Evolutionary conservation across 2,797 vertebrate species (phyloP), one percentile per base, ranked within the genome.

Genomic region (Cryptoblepharus egeriae): DNA sequence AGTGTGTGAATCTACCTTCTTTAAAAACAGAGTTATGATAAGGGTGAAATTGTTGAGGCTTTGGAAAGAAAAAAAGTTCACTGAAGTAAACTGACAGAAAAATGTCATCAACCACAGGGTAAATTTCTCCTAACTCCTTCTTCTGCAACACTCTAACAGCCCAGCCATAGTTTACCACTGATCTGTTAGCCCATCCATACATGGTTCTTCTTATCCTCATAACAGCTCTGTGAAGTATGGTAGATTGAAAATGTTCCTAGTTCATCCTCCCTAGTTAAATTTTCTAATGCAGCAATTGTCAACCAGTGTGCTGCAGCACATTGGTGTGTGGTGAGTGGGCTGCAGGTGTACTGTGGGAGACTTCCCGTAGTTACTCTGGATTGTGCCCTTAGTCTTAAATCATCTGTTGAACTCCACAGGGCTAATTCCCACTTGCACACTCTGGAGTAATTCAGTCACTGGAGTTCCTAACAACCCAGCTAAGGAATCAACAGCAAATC

Each of bases 11-110:
- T 79, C 20, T 55, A 28, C 42, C 37, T 84, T 87, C 77, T 80
- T 87, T 63, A 86, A 72, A 85, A 91, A 69, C 63, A 32, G 30
- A 52, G 65, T 87, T 88, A 84, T 80, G 64, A 73, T 74, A 70
- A 85, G 73, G 80, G n/a, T n/a, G n/a, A n/a, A n/a, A n/a, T n/a
- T n/a, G n/a, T n/a, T n/a, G n/a, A n/a, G n/a, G n/a, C n/a, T n/a
- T n/a, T n/a, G n/a, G n/a, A n/a, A n/a, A n/a, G n/a, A 26, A 76
- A 30, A n/a, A 60, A 73, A 61, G 11, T 11, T 45, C 42, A 32
- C 35, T 49, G 35, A 58, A 42, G 69, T 69, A 67, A 67, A 39
- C 24, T 39, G 7, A 12, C 12, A 24, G 65, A 39, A 11, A 45
- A 45, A 45, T 32, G 55, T 60, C 24, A n/a, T 30, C 12, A 49